phyloP scores from a whole-genome alignment of 2,888 invertebrate species.

The Prosapia bicincta region DNA sequence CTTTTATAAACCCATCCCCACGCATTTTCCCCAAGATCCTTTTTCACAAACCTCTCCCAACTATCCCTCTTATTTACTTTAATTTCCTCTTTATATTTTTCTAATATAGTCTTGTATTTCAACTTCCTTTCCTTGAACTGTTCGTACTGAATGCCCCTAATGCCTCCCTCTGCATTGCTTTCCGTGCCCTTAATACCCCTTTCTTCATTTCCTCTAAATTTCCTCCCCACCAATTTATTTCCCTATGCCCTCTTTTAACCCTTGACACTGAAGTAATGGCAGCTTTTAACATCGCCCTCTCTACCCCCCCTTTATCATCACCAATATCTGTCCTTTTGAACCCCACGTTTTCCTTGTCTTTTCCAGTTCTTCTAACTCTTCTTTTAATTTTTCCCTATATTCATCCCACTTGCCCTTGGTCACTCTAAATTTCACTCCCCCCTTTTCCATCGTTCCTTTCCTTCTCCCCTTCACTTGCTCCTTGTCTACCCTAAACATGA shows the following conservation, averaged over 20 bases:
- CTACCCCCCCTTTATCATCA: no score
- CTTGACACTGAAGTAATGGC: not conserved
- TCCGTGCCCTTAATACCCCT: not conserved
- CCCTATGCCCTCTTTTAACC: not conserved
- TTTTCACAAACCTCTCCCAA: not conserved
- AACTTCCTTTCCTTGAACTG: not conserved
- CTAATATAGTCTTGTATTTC: not conserved
- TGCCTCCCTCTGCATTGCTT: not conserved
- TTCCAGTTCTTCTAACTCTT: not conserved
- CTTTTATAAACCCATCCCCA: not conserved
- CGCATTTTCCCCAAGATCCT: not conserved
- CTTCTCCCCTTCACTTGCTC: no score
- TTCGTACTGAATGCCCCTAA: not conserved
- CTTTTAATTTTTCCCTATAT: not conserved
- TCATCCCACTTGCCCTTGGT: not conserved
- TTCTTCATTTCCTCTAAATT: not conserved
- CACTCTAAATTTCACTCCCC: no score
- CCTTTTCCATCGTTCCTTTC: no score
- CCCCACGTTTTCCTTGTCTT: no score
- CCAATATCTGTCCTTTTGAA: no score
- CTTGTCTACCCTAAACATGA: no score
- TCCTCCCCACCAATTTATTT: not conserved
- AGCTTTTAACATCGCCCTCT: not conserved
- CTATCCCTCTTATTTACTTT: not conserved
- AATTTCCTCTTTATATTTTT: not conserved